Conservation (phyloP, 2,888 invertebrate species). For the Gastrophysa polygoni region DNA sequence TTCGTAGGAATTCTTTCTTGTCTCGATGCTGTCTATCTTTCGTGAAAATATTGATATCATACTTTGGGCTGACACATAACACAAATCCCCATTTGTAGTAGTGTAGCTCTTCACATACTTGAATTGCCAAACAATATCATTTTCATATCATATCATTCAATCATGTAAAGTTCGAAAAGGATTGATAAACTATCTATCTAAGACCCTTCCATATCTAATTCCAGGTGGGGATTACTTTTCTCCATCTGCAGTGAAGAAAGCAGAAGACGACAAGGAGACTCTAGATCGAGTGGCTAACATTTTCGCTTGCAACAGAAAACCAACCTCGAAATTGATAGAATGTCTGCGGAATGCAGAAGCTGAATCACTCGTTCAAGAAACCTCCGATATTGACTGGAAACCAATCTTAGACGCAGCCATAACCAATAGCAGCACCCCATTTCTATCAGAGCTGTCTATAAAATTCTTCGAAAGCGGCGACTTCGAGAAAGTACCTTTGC, state of each 20-base stretch:
- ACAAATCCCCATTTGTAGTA: too few relatives aligned
- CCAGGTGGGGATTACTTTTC: conserved; percentile 59
- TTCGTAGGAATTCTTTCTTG: too few relatives aligned
- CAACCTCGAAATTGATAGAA: conserved; percentile 69
- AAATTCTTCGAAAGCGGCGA: conserved; percentile 66
- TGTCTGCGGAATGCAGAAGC: conserved; percentile 71
- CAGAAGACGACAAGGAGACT: conserved; percentile 66
- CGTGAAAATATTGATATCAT: too few relatives aligned
- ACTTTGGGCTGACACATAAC: too few relatives aligned
- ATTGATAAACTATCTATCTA: too few relatives aligned
- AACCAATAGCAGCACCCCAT: conserved; percentile 68
- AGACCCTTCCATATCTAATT: conserved; percentile 16
- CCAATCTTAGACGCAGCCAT: conserved; percentile 77
- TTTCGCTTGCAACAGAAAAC: conserved; percentile 72
- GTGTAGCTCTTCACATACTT: too few relatives aligned
- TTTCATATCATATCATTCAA: too few relatives aligned
- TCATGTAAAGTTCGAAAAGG: too few relatives aligned
- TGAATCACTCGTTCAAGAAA: conserved; percentile 65
- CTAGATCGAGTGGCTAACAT: conserved; percentile 69
- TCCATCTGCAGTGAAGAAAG: conserved; percentile 67
- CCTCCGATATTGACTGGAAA: conserved; percentile 67
- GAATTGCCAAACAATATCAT: too few relatives aligned
- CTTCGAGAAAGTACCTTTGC: conserved; percentile 71
- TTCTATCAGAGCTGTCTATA: conserved; percentile 71
- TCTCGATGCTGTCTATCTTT: too few relatives aligned